Base-by-base conservation (phyloP, 2,888 invertebrate species). In the Sepiola atlantica region DNA sequence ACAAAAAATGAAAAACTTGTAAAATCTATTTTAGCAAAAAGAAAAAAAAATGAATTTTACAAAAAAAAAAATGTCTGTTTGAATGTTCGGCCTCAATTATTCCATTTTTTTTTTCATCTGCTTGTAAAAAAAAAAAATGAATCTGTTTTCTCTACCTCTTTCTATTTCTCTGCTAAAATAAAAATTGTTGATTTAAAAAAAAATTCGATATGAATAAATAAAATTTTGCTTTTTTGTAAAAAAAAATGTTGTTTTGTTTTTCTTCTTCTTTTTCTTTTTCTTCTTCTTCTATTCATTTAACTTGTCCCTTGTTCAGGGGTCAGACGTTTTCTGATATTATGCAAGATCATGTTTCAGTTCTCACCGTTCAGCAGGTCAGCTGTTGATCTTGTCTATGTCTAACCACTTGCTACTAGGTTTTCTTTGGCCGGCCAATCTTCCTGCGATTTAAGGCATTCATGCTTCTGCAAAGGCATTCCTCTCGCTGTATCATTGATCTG, bases 11-110 rank as follows among this genome's bases (percentile, higher is more conserved):
- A n/a, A n/a, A n/a, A n/a, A n/a, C 12, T 77, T 32, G n/a, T 77
- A n/a, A n/a, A 77, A 77, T 77, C 77, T 77, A 77, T 77, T 77
- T 77, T 77, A n/a, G 77, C n/a, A 77, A 77, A 77, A 77, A 77
- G 77, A 77, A 77, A 77, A 77, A 77, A 77, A 77, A 28, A 77
- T 77, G 77, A 77, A n/a, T 77, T 77, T 77, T 14, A 77, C 77
- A 77, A 77, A 77, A 77, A 77, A 77, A 28, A 77, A 77, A 77
- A 18, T 77, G n/a, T 77, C n/a, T 32, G 16, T 77, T 77, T 77
- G n/a, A 77, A 77, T 77, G n/a, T 77, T 77, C 77, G n/a, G 77
- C n/a, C 77, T 77, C 77, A n/a, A n/a, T n/a, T 77, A 77, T 77
- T 77, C n/a, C n/a, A 77, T 77, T 77, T 32, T 77, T 77, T 14